A percentile compares a stretch with the other conserved stretches of the same genome.
Evolutionary conservation across 2,113 vertebrate genomes (phyloP).

Genomic region (Phrynocephalus versicolor): DNA sequence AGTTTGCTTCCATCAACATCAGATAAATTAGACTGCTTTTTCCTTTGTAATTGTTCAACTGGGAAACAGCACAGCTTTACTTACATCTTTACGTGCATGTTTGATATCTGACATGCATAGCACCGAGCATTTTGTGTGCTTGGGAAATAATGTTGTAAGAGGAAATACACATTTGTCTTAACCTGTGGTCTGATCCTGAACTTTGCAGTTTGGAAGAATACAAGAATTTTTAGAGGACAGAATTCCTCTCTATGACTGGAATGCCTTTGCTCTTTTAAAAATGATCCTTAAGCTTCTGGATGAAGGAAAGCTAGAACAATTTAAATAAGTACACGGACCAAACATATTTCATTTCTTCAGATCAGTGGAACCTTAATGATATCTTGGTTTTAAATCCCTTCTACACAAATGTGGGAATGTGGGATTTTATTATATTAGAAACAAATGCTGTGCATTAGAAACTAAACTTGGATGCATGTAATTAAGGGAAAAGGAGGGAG

Average conservation of each 20-base stretch:
- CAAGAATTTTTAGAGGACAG: not conserved
- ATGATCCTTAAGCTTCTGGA: not conserved
- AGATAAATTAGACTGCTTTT: too few relatives aligned
- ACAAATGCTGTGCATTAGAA: not conserved
- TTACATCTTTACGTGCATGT: too few relatives aligned
- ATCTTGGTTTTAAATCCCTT: slow-evolving; percentile 18
- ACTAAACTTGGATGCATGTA: not conserved
- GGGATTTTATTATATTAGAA: not conserved
- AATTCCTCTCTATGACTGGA: not conserved
- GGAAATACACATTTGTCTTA: too few relatives aligned
- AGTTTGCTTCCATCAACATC: too few relatives aligned
- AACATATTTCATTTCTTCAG: not conserved
- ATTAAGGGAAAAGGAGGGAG: not conserved
- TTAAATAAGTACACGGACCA: not conserved
- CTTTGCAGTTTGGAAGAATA: not conserved
- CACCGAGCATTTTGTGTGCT: too few relatives aligned
- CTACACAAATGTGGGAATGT: not conserved
- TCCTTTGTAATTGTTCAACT: too few relatives aligned
- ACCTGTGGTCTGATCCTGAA: not conserved
- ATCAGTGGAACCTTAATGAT: not conserved
- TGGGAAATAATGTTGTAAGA: too few relatives aligned
- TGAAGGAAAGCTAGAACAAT: not conserved
- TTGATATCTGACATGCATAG: too few relatives aligned
- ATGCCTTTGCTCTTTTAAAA: not conserved
- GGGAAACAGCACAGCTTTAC: too few relatives aligned